Evolutionary conservation across 2,113 vertebrate genomes (phyloP).

Genomic region (Phrynosoma blainvillii): DNA sequence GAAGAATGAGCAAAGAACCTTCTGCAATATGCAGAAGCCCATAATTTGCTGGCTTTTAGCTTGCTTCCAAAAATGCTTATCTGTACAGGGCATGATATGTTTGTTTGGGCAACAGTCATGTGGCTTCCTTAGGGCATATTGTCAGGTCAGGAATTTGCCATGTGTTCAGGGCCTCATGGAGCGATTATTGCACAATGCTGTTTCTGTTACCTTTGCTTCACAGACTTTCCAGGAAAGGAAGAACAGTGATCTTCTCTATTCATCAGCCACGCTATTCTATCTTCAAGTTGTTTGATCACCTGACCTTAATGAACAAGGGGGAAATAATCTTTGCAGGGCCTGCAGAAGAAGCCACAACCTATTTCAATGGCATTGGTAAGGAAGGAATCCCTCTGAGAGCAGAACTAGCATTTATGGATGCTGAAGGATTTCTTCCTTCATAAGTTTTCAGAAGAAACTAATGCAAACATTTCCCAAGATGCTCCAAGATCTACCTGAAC

Average conservation of each 20-base stretch:
- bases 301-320: conserved; percentile 81
- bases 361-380: conserved; percentile 75
- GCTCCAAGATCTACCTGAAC: background rate
- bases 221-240: conserved; percentile 77
- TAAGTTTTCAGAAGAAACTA: background rate
- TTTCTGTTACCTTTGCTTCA: background rate
- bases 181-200: background rate
- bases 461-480: background rate
- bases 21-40: too few species aligned
- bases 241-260: conserved; percentile 84
- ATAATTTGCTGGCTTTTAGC: background rate
- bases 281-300: conserved; percentile 79
- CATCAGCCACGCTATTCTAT: conserved; percentile 84
- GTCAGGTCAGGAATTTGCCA: background rate
- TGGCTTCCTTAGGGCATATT: background rate
- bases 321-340: conserved; percentile 77
- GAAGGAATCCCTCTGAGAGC: background rate
- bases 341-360: conserved; percentile 62
- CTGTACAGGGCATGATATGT: background rate
- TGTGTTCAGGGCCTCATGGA: background rate
- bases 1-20: background rate
- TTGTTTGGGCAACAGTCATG: background rate
- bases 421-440: background rate
- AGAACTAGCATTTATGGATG: background rate
- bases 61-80: too few species aligned